Percentiles rank a stretch among this genome's conserved stretches.
phyloP scores from a whole-genome alignment of 2,797 vertebrate species.

The Cygnus olor region DNA sequence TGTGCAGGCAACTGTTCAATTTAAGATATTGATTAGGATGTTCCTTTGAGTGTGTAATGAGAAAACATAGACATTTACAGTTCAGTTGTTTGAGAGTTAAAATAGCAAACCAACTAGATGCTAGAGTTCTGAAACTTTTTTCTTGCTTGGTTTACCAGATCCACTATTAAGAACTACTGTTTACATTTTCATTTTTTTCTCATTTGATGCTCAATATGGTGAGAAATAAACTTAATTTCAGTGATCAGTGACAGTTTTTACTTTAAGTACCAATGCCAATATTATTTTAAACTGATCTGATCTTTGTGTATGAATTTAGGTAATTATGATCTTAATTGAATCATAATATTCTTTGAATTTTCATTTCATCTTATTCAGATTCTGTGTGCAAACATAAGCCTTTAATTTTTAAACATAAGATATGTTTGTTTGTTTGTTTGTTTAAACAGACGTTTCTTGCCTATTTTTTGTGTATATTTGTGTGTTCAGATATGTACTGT shows the following conservation, averaged over 20 bases:
- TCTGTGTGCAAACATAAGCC: background rate
- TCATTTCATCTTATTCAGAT: background rate
- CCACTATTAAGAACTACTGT: background rate
- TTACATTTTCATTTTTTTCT: background rate
- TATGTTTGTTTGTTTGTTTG: background rate
- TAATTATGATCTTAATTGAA: background rate
- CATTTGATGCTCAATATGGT: background rate
- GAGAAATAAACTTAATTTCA: background rate
- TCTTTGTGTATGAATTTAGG: background rate
- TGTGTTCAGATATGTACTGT: background rate
- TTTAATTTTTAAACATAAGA: background rate
- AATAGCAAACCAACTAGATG: background rate
- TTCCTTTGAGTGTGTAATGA: slow-evolving; percentile 18
- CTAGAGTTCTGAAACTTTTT: background rate
- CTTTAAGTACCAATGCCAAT: background rate
- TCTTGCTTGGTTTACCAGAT: background rate
- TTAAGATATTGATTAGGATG: background rate
- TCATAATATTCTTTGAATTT: accelerated
- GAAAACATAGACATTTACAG: background rate
- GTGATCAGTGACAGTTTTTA: background rate
- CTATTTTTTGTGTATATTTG: background rate
- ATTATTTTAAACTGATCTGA: background rate
- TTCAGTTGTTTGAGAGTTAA: slow-evolving; percentile 12
- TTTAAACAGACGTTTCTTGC: background rate
- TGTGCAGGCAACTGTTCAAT: background rate